A percentile compares a stretch with the other conserved stretches of the same genome.
phyloP scores from a whole-genome alignment of 2,888 invertebrate species.

The Ochlodes sylvanus region DNA sequence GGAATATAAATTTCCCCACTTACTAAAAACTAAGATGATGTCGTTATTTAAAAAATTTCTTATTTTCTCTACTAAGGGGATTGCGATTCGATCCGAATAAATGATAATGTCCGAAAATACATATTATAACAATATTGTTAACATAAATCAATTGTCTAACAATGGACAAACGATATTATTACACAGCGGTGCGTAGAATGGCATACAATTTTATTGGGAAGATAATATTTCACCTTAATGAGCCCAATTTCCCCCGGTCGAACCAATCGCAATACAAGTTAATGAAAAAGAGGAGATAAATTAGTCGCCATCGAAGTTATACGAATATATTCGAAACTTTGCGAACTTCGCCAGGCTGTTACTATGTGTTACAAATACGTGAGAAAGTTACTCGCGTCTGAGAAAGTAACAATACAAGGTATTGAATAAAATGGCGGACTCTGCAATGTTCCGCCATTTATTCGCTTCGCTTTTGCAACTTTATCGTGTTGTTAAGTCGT shows the following conservation, averaged over 20 bases:
- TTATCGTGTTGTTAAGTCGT: constrained; percentile 44
- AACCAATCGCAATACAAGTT: constrained; percentile 38
- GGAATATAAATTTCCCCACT: too few relatives aligned
- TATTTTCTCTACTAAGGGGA: too few relatives aligned
- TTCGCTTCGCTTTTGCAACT: constrained; percentile 42
- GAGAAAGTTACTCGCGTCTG: constrained; percentile 37
- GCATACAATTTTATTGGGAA: constrained; percentile 29
- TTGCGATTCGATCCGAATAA: too few relatives aligned
- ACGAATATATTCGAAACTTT: constrained; percentile 37
- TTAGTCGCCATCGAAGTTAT: constrained; percentile 42
- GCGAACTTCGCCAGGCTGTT: constrained; percentile 35
- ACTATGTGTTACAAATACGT: constrained; percentile 40
- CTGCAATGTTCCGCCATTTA: constrained; percentile 44
- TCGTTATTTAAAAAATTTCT: too few relatives aligned
- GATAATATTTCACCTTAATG: constrained; percentile 36
- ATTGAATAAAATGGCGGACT: constrained; percentile 53
- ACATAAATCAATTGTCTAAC: not conserved
- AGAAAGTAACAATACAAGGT: constrained; percentile 41
- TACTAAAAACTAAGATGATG: too few relatives aligned
- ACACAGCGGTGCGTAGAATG: constrained; percentile 46
- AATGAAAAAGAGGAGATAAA: constrained; percentile 47
- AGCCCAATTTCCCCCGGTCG: constrained; percentile 28
- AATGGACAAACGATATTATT: constrained; percentile 1
- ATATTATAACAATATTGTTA: not conserved
- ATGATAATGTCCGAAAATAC: too few relatives aligned